These are phyloP conservation scores for Platypus cylindrus DNA, from an alignment of 2,888 invertebrate species.

Conservation along the genomic window DNA sequence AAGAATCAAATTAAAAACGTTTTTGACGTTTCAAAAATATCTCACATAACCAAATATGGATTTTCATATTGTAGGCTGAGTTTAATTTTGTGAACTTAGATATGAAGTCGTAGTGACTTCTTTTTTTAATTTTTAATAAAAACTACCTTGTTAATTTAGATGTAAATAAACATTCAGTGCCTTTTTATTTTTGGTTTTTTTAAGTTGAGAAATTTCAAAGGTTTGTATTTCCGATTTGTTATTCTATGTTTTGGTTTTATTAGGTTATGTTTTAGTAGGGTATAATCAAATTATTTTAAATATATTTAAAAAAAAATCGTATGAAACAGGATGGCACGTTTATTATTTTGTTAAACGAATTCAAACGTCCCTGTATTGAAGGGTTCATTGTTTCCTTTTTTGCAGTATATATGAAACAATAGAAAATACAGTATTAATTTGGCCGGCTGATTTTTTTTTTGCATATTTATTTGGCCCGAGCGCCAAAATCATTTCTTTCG, in stretches of 20 bases:
- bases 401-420: too few relatives aligned
- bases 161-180: slow-evolving; percentile 18
- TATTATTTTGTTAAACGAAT: too few relatives aligned
- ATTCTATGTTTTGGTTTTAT: slow-evolving; percentile 18
- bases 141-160: too few relatives aligned
- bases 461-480: too few relatives aligned
- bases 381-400: too few relatives aligned
- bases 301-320: slow-evolving; percentile 1
- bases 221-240: slow-evolving; percentile 16
- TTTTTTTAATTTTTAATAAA: slow-evolving; percentile 7
- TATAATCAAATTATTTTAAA: too few relatives aligned
- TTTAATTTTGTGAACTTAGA: slow-evolving; percentile 29
- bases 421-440: too few relatives aligned
- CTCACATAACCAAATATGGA: slow-evolving; percentile 38
- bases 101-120: slow-evolving; percentile 25
- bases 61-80: slow-evolving; percentile 27
- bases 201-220: slow-evolving; percentile 17
- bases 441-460: too few relatives aligned
- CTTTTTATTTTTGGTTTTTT: slow-evolving; percentile 7
- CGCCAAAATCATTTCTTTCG: too few relatives aligned
- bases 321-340: too few relatives aligned
- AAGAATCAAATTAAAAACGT: too few relatives aligned
- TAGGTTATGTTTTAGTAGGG: slow-evolving; percentile 27
- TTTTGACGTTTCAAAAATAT: slow-evolving; percentile 36
- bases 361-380: too few relatives aligned